phyloP scores from a whole-genome alignment of 2,888 invertebrate species.

The Aleiodes testaceus region DNA sequence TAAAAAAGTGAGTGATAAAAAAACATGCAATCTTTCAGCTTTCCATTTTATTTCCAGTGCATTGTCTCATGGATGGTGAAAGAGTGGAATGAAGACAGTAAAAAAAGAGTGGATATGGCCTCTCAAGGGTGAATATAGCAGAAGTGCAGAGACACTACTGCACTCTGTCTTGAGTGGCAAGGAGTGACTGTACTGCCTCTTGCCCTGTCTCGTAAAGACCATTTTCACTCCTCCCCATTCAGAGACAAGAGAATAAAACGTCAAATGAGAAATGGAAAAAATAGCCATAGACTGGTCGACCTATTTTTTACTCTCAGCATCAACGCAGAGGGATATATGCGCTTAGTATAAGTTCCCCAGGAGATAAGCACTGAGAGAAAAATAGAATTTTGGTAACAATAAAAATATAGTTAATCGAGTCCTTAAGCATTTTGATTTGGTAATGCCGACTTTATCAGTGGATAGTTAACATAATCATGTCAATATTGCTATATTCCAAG shows the following conservation, averaged over 20 bases:
- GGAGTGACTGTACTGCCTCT: conserved; percentile 18
- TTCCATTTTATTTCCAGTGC: background rate
- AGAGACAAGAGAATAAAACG: background rate
- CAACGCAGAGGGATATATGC: too few species aligned
- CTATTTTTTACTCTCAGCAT: background rate
- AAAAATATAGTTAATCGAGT: too few species aligned
- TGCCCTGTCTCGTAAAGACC: conserved; percentile 31
- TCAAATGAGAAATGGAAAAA: background rate
- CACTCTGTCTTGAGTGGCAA: conserved; percentile 43
- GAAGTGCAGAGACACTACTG: conserved; percentile 29
- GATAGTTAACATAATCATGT: too few species aligned
- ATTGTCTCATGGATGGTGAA: background rate
- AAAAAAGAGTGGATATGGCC: conserved; percentile 43
- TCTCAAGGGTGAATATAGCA: conserved; percentile 36
- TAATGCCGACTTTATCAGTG: too few species aligned
- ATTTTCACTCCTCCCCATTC: conserved; percentile 21
- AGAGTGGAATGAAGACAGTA: conserved; percentile 42
- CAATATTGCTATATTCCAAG: too few species aligned
- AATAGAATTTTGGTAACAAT: too few species aligned
- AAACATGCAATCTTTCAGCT: conserved; percentile 9
- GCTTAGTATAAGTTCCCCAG: too few species aligned
- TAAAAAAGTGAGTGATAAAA: conserved; percentile 1
- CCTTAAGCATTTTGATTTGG: too few species aligned
- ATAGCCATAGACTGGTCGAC: background rate
- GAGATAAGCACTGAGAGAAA: too few species aligned